Percentiles rank a stretch among this genome's conserved stretches.
These are phyloP conservation scores for Magallana gigas DNA, from an alignment of 1,140 invertebrate genomes.

Conservation along the genomic window DNA sequence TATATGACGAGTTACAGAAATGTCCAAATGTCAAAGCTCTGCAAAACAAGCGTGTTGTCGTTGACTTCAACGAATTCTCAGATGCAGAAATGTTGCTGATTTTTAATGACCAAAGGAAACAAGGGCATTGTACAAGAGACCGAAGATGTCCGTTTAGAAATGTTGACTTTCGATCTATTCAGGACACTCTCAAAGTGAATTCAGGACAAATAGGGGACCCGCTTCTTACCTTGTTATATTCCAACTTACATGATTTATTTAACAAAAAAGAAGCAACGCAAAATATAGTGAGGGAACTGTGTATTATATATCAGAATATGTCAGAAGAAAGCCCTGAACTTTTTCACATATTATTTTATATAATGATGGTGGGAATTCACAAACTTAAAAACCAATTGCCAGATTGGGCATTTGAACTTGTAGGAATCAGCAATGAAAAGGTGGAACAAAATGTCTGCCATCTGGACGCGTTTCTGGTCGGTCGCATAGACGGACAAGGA, in stretches of 20 bases:
- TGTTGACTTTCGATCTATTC: neutral
- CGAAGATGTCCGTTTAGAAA: neutral
- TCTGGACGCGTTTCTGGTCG: neutral
- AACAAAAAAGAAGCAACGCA: neutral
- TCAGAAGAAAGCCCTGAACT: neutral
- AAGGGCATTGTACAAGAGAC: neutral
- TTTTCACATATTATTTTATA: neutral
- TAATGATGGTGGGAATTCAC: neutral
- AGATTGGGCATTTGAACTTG: neutral
- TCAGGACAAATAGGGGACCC: neutral
- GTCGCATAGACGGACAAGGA: neutral
- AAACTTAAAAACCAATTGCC: neutral
- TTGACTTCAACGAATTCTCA: neutral
- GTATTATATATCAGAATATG: neutral
- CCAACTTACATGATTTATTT: neutral
- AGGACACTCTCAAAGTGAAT: neutral
- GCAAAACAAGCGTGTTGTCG: neutral
- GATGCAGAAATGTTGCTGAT: conserved; percentile 6
- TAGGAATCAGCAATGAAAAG: neutral
- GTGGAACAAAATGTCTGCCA: neutral
- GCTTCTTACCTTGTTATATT: neutral
- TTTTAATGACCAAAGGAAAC: neutral
- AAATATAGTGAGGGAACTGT: neutral
- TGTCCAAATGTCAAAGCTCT: neutral
- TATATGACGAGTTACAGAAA: neutral